Evolutionary conservation across 2,888 invertebrate genomes (phyloP).

Genomic region (Melangyna quadrimaculata): DNA sequence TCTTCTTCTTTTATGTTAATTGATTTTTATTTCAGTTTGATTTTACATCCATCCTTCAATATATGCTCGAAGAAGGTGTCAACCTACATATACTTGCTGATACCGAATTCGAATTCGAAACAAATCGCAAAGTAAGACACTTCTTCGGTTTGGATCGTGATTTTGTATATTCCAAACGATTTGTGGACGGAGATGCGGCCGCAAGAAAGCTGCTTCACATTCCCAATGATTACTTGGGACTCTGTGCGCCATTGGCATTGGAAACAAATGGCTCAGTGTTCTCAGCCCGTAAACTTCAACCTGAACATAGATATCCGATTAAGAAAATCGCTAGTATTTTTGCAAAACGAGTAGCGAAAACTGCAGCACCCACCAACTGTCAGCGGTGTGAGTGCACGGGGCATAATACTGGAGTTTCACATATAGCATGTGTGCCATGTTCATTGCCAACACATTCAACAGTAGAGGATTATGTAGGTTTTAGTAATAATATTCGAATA

Average conservation of each 20-base stretch:
- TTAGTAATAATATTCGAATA: background rate
- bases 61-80: constrained; percentile 90
- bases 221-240: constrained; percentile 88
- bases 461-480: constrained; percentile 78
- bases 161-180: constrained; percentile 90
- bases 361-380: constrained; percentile 84
- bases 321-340: constrained; percentile 86
- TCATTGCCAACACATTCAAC: constrained; percentile 74
- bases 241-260: constrained; percentile 90
- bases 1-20: background rate
- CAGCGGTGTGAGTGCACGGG: constrained; percentile 88
- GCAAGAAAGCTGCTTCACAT: constrained; percentile 88
- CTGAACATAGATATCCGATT: constrained; percentile 83
- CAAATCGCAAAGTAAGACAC: constrained; percentile 86
- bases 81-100: constrained; percentile 92
- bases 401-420: constrained; percentile 85
- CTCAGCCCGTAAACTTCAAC: constrained; percentile 83
- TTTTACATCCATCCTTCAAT: constrained; percentile 91
- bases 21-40: constrained; percentile 84
- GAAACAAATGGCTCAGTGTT: constrained; percentile 91
- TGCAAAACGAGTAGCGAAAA: constrained; percentile 85
- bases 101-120: constrained; percentile 89
- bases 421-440: constrained; percentile 86
- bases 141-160: constrained; percentile 90
- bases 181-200: constrained; percentile 87